A percentile compares a stretch with the other conserved stretches of the same genome.
Conservation (phyloP, 2,888 invertebrate genomes). For the Agrochola circellaris region DNA sequence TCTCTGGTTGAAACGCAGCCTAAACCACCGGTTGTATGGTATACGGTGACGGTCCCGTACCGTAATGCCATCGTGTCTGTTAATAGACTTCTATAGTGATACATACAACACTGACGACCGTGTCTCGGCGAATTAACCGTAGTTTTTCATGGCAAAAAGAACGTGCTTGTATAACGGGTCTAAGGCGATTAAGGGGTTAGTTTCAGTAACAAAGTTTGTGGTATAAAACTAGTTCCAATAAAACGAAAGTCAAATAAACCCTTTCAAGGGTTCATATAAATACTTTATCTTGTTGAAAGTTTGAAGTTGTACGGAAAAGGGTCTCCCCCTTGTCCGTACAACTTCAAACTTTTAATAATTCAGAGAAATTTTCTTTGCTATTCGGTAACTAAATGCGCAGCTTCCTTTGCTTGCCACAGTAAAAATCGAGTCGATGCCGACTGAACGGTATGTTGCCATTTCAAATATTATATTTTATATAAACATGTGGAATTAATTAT, state of each 20-base stretch:
- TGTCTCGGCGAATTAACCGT: not conserved
- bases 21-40: not conserved
- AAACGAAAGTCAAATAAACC: slow-evolving; percentile 38
- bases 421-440: not conserved
- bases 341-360: slow-evolving; percentile 23
- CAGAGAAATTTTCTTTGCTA: not conserved
- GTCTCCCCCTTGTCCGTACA: not conserved
- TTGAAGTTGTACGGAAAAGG: too few species aligned
- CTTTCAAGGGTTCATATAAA: slow-evolving; percentile 8
- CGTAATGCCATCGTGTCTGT: not conserved
- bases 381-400: not conserved
- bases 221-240: slow-evolving; percentile 4
- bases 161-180: not conserved
- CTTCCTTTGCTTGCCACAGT: not conserved
- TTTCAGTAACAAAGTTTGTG: not conserved
- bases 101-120: not conserved
- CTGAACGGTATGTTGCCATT: too few species aligned
- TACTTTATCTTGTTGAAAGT: slow-evolving; percentile 14
- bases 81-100: not conserved
- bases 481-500: too few species aligned
- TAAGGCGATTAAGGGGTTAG: not conserved
- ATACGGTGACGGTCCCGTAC: not conserved
- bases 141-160: not conserved
- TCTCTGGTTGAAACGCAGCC: too few species aligned
- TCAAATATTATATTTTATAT: too few species aligned